Evolutionary conservation across 92 coral and sea anemone species (phyloP).

Genomic region (Palythoa grandiflora): DNA sequence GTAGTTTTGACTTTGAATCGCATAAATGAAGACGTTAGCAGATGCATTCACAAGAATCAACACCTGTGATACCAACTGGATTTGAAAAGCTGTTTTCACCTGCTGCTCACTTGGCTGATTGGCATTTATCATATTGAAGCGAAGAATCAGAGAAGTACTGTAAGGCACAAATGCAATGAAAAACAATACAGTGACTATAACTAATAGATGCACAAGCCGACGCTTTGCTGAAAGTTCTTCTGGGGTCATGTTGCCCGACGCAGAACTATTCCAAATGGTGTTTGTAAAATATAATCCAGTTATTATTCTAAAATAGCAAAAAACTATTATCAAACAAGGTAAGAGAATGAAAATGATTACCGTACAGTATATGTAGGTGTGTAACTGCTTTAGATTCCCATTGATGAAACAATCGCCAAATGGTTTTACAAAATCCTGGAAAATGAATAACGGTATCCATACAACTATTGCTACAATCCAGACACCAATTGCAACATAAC

Average conservation of each 20-base stretch:
- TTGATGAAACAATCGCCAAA: conserved; percentile 24
- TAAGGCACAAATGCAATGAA: conserved; percentile 79
- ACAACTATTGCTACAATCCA: conserved; percentile 69
- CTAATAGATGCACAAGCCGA: conserved; percentile 72
- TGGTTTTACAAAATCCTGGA: conserved; percentile 44
- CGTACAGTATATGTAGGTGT: conserved; percentile 63
- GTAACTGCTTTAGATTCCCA: not conserved
- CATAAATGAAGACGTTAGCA: conserved; percentile 76
- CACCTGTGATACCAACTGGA: conserved; percentile 52
- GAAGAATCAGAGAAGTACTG: conserved; percentile 37
- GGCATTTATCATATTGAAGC: conserved; percentile 34
- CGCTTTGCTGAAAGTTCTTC: conserved; percentile 65
- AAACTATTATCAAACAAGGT: conserved; percentile 58
- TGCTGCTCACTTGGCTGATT: not conserved
- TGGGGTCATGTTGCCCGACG: conserved; percentile 4
- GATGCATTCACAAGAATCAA: conserved; percentile 74
- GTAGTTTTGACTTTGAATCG: conserved; percentile 76
- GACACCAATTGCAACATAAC: conserved; percentile 65
- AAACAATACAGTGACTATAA: conserved; percentile 73
- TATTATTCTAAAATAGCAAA: conserved; percentile 81
- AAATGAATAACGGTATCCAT: conserved; percentile 76
- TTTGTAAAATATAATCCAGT: conserved; percentile 78
- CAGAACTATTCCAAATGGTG: conserved; percentile 71
- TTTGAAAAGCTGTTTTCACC: not conserved
- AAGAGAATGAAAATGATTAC: conserved; percentile 57